Evolutionary conservation across 2,797 vertebrate species (phyloP), one percentile per base, ranked within the genome.

Genomic region (Chelidonichthys spinosus): DNA sequence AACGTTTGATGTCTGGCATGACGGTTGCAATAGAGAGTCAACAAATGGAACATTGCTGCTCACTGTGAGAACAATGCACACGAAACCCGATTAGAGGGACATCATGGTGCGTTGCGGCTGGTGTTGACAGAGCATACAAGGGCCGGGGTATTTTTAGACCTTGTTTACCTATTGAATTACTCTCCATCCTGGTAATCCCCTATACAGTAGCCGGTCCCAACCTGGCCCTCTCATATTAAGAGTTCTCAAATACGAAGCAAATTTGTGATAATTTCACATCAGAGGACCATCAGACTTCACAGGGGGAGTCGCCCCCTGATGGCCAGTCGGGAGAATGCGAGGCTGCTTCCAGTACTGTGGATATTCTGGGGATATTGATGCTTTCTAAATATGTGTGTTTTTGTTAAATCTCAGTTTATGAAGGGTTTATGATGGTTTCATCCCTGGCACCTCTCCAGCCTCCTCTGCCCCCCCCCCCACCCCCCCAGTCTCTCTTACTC

Each of bases 361-460:
- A 25, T 25, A 25, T 13, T 3, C 49, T 25, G 55, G 65, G 55
- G 62, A n/a, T 52, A 2, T 54, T 8, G 69, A 40, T 18, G 35
- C 56, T 67, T 13, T 18, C 9, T 63, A 11, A 68, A 63, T 42
- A 18, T 46, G 52, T 49, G 14, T 8, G 43, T 54, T 25, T 25
- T 25, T 25, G 25, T 25, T 25, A 25, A 25, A 25, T 25, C 25
- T 80, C 74, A 75, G 60, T 76, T 56, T 66, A 61, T 52, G 68
- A 79, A 50, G 37, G 56, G 64, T 65, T n/a, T n/a, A n/a, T 61
- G 78, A 81, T 77, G 72, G 32, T 74, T 74, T 76, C 76, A 88
- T 79, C 78, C 82, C 73, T 85, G 88, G 83, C 86, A 81, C 62
- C 46, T 2, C 71, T 89, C 76, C 84, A 88, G 78, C 70, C 50